These are phyloP conservation scores for Drosophila picticornis DNA, from an alignment of 2,888 invertebrate species.

Conservation along the genomic window DNA sequence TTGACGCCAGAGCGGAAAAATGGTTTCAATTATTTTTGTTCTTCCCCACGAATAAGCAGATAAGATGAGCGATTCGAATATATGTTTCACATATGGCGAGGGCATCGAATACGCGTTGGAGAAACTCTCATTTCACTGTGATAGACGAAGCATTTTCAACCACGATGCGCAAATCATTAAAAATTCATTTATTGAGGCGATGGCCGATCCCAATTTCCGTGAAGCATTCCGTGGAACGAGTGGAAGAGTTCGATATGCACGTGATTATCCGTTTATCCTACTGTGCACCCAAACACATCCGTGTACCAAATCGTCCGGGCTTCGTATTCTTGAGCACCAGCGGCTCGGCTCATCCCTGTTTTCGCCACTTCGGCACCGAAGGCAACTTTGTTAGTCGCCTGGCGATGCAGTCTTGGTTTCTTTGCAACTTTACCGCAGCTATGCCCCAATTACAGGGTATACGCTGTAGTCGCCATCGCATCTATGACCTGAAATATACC, in stretches of 20 bases:
- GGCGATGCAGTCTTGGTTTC: constrained; percentile 70
- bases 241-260: constrained; percentile 77
- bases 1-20: no score
- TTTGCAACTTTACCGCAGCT: constrained; percentile 33
- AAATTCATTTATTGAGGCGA: constrained; percentile 40
- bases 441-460: constrained; percentile 41
- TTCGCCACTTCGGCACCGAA: neutral
- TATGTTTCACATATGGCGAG: constrained; percentile 23
- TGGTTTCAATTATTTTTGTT: neutral
- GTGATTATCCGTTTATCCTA: constrained; percentile 52
- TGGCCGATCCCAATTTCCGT: constrained; percentile 46
- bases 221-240: constrained; percentile 40
- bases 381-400: constrained; percentile 50
- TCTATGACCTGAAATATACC: constrained; percentile 45
- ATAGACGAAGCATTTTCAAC: constrained; percentile 26
- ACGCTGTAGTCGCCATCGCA: constrained; percentile 7
- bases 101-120: constrained; percentile 45
- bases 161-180: constrained; percentile 49
- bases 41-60: constrained; percentile 5
- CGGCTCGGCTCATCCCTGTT: neutral
- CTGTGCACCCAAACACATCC: constrained; percentile 18
- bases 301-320: constrained; percentile 3
- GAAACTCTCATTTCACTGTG: constrained; percentile 17
- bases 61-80: constrained; percentile 14
- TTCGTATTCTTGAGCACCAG: constrained; percentile 36